Evolutionary conservation across 2,888 invertebrate species (phyloP).

Genomic region (Brachypalpus laphriformis): DNA sequence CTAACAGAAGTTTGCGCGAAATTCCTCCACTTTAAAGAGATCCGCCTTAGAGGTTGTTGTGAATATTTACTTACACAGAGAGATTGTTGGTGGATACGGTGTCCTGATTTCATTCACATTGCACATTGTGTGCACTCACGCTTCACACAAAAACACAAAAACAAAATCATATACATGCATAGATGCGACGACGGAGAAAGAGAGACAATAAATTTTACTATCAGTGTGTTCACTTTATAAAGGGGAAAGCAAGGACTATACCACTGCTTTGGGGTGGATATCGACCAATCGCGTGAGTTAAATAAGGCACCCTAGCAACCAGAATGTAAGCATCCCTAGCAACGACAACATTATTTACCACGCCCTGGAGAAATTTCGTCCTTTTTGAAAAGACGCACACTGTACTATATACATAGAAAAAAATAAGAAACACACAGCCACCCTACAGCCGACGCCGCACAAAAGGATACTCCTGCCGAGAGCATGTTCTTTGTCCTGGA

Average conservation of each 20-base stretch:
- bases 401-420: constrained; percentile 9
- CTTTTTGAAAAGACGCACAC: constrained; percentile 54
- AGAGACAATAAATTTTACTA: constrained; percentile 69
- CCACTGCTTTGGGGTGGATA: constrained; percentile 59
- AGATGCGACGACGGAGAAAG: constrained; percentile 30
- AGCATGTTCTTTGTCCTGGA: constrained; percentile 29
- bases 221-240: constrained; percentile 31
- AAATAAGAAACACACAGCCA: background rate
- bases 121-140: constrained; percentile 52
- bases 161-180: background rate
- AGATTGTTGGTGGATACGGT: constrained; percentile 55
- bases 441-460: background rate
- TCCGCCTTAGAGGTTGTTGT: constrained; percentile 57
- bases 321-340: constrained; percentile 68
- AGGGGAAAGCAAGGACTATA: constrained; percentile 21
- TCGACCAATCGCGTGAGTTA: constrained; percentile 70
- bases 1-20: constrained; percentile 62
- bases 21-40: constrained; percentile 62
- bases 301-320: constrained; percentile 69
- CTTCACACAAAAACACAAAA: background rate
- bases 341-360: constrained; percentile 71
- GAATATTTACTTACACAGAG: constrained; percentile 42
- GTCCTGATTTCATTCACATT: constrained; percentile 69
- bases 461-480: constrained; percentile 14
- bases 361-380: constrained; percentile 72